These are phyloP conservation scores for Andrena camellia DNA, from an alignment of 2,888 invertebrate species.

Conservation along the genomic window DNA sequence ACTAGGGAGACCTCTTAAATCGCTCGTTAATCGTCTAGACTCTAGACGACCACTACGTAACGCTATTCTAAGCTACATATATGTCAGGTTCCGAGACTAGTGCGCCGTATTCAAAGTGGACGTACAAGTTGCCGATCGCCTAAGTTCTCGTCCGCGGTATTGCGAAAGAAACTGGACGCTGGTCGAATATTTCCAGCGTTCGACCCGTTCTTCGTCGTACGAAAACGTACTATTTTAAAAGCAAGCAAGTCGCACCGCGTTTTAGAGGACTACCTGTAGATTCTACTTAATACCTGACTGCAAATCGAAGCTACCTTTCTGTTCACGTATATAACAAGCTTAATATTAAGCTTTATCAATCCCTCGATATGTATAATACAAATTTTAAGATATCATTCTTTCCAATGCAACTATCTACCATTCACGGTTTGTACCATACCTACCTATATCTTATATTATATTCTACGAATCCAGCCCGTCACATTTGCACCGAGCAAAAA, in stretches of 20 bases:
- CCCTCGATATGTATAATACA: no score
- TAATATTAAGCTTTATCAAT: no score
- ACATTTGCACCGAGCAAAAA: no score
- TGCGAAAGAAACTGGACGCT: not conserved
- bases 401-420: no score
- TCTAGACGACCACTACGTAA: not conserved
- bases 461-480: no score
- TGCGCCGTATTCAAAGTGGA: not conserved
- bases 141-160: not conserved
- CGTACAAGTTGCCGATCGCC: not conserved
- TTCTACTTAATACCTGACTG: no score
- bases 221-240: not conserved
- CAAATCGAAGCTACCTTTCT: no score
- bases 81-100: not conserved
- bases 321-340: no score
- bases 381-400: no score
- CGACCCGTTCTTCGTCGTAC: not conserved
- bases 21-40: not conserved
- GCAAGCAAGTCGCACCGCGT: not conserved
- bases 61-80: not conserved
- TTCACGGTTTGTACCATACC: no score
- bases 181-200: not conserved
- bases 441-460: no score
- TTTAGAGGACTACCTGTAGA: no score
- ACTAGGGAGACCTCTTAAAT: conserved; percentile 2